Evolutionary conservation across 2,797 vertebrate species (phyloP).

Genomic region (Acanthurus leucopareius): DNA sequence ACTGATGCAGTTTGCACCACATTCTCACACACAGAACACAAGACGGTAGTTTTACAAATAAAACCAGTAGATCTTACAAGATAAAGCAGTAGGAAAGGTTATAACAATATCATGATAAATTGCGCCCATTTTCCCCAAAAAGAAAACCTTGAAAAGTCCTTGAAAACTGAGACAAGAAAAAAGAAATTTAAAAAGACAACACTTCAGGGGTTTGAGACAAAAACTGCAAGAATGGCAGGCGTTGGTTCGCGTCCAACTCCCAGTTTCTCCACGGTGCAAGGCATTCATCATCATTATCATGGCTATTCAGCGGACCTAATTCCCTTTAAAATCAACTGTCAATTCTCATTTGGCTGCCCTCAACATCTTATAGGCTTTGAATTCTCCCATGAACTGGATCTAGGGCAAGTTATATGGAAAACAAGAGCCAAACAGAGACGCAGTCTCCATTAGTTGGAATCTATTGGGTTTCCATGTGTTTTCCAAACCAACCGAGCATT

Average conservation of each 20-base stretch:
- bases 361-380: conserved; percentile 66
- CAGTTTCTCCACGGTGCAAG: conserved; percentile 72
- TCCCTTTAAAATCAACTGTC: conserved; percentile 83
- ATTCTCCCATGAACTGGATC: conserved; percentile 76
- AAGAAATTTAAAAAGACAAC: conserved; percentile 47
- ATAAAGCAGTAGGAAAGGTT: conserved; percentile 20
- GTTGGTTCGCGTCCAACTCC: conserved; percentile 77
- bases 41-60: conserved; percentile 4
- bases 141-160: conserved; percentile 48
- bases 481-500: conserved; percentile 44
- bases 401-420: conserved; percentile 56
- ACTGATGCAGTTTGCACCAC: background rate
- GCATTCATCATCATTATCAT: conserved; percentile 81
- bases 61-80: background rate
- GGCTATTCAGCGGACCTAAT: conserved; percentile 75
- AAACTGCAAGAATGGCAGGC: conserved; percentile 64
- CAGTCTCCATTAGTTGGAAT: conserved; percentile 47
- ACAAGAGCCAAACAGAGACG: conserved; percentile 56
- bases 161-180: conserved; percentile 49
- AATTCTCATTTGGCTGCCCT: conserved; percentile 76
- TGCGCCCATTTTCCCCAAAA: conserved; percentile 3
- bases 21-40: conserved; percentile 5
- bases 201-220: conserved; percentile 65
- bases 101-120: conserved; percentile 47
- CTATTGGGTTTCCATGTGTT: conserved; percentile 46